Base-by-base conservation (phyloP, 2,113 vertebrate species). In the Tachuris rubrigastra region DNA sequence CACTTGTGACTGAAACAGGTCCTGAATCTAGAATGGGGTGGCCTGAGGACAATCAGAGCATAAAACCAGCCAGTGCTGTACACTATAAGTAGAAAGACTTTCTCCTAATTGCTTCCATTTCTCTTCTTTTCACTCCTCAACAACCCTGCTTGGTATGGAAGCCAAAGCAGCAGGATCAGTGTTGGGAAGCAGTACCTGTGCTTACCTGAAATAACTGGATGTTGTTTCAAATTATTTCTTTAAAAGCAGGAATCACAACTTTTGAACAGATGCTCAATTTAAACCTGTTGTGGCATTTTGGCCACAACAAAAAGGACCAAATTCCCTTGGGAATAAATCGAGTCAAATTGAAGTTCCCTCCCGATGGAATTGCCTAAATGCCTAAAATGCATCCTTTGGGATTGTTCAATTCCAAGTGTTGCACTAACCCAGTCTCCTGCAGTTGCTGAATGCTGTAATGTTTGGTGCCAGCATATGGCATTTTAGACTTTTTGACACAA, bases 1-100 rank as follows among this genome's bases (percentile, higher is more conserved):
- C 83, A 86, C 85, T 93, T 88, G 83, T 95, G 90, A 94, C 76
- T 89, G 92, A 91, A 95, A 55, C 79, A 60, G 76, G 55, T 85
- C 88, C 83, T 87, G 74, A 67, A 84, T 68, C 83, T 74, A 65
- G 76, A 49, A 81, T 46, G 77, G 85, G 76, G 86, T 97, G 66
- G 60, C 79, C 69, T 91, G 80, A 95, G 95, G 92, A 94, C 94
- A 96, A 67, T 7, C 18, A 7, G 53, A 74, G 25, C 72, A n/a
- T 0, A 74, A 35, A 46, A 92, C 41, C 10, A 92, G 56, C 66
- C 69, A 69, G 11, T 47, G 59, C 7, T 25, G 47, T 23, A 47
- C 8, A 9, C 27, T 11, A 0, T 6, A 60, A 60, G 47, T 35
- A 37, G 55, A 85, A 88, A 90, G 73, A 46, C 10, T 21, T 37